Evolutionary conservation across 2,888 invertebrate species (phyloP), one percentile per base, ranked within the genome.

Genomic region (Rhabditoides inermis): DNA sequence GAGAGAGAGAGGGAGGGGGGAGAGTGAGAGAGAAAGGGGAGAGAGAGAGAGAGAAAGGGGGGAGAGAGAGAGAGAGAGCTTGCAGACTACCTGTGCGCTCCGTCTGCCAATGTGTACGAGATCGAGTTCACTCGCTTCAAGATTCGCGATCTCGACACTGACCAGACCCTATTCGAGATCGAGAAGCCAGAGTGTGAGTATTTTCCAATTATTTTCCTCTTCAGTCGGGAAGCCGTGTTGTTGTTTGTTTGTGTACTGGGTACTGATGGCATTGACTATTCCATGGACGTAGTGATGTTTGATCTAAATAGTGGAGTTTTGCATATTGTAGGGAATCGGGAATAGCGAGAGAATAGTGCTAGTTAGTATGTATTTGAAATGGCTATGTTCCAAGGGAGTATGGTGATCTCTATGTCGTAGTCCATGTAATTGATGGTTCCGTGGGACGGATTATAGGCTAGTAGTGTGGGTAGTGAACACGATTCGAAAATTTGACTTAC

Each of bases 71-170:
- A 44, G 49, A 49, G 44, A 51, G 51, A 48, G 37, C 56, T 78
- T 79, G 39, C 76, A 85, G 85, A 81, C 67, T 95, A 92, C 79
- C 82, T 95, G 57, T 94, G 94, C 78, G 85, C 87, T 56, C 88
- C 91, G 20, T 90, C 91, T 75, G 94, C 90, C 28, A 95, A 98
- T 80, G 83, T 92, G 62, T 95, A 88, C 81, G 90, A 92, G 76
- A 95, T 95, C 77, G 94, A 95, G 81, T 95, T 95, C 80, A 91
- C 91, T 22, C 84, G 90, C 59, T 94, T 94, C 79, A 90, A 91
- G 82, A 89, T 94, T 64, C 84, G 94, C 58, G 92, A 95, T 78
- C 81, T 90, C 77, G 88, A 88, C 72, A 85, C 86, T 55, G 86
- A 86, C 39, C 86, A 86, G 28, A 86, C 90, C 49, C 82, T 94